Conservation (phyloP, 2,113 vertebrate genomes). For the Harpagus bidentatus region DNA sequence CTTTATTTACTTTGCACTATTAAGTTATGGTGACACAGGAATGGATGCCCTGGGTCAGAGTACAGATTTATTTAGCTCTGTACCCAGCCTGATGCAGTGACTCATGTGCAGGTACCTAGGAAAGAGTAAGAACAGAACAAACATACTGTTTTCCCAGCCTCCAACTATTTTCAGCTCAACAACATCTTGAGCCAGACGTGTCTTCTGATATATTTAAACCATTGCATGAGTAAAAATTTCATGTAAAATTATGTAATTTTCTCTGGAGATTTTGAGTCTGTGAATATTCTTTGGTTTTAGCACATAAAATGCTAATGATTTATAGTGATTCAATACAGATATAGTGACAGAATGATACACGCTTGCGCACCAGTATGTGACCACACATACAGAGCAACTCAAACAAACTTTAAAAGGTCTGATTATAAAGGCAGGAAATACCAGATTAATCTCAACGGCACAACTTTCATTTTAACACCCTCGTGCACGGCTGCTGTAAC, state of each 20-base stretch:
- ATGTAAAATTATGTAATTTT: neutral
- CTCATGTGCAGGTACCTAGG: neutral
- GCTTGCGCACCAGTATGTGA: neutral
- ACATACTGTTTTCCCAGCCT: neutral
- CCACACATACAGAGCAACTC: neutral
- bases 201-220: neutral
- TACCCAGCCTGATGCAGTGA: neutral
- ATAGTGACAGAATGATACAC: neutral
- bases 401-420: neutral
- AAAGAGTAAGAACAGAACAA: neutral
- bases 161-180: neutral
- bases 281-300: neutral
- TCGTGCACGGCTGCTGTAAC: neutral
- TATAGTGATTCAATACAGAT: neutral
- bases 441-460: neutral
- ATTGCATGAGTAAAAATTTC: neutral
- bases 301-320: neutral
- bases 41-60: neutral
- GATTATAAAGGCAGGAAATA: slow-evolving; percentile 12
- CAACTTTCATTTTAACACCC: neutral
- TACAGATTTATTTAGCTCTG: neutral
- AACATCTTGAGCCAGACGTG: neutral
- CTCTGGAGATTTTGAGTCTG: neutral
- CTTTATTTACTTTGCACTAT: neutral
- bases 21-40: neutral